These are phyloP conservation scores for Panonychus citri DNA, from an alignment of 1,140 invertebrate species.

Conservation along the genomic window DNA sequence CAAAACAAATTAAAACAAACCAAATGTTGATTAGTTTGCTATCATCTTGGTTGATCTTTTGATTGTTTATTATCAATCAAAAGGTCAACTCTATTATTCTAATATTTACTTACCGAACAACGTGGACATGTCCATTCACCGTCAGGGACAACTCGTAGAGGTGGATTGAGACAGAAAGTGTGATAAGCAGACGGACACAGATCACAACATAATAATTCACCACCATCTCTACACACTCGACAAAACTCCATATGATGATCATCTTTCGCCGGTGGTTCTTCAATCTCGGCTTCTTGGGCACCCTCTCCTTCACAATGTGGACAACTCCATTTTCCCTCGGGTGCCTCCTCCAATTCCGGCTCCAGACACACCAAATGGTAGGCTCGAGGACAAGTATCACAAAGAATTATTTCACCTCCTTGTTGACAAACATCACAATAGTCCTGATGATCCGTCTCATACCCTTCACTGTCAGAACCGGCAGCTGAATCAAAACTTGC, in stretches of 20 bases:
- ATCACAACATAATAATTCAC: conserved; percentile 90
- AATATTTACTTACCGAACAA: conserved; percentile 40
- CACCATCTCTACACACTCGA: conserved; percentile 87
- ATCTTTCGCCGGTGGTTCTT: conserved; percentile 15
- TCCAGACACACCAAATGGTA: conserved; percentile 97
- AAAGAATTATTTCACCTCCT: conserved; percentile 97
- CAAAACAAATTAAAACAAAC: conserved; percentile 6
- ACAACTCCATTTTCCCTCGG: conserved; percentile 98
- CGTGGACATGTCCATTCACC: conserved; percentile 96
- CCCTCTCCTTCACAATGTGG: conserved; percentile 76
- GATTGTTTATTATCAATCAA: too few relatives aligned
- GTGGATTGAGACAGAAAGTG: conserved; percentile 88
- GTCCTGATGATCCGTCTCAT: conserved; percentile 86
- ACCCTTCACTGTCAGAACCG: conserved; percentile 48
- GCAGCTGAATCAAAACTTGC: conserved; percentile 39
- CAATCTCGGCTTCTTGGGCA: conserved; percentile 51
- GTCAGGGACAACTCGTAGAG: conserved; percentile 72
- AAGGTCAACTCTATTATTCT: neutral
- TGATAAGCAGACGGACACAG: conserved; percentile 93
- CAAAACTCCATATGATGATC: conserved; percentile 96
- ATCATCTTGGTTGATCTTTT: too few relatives aligned
- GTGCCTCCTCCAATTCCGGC: conserved; percentile 90
- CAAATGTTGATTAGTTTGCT: too few relatives aligned
- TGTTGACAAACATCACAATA: conserved; percentile 99
- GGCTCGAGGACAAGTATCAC: conserved; percentile 92